Evolutionary conservation across 2,113 vertebrate species (phyloP), one percentile per base, ranked within the genome.

Genomic region (Paramormyrops kingsleyae): DNA sequence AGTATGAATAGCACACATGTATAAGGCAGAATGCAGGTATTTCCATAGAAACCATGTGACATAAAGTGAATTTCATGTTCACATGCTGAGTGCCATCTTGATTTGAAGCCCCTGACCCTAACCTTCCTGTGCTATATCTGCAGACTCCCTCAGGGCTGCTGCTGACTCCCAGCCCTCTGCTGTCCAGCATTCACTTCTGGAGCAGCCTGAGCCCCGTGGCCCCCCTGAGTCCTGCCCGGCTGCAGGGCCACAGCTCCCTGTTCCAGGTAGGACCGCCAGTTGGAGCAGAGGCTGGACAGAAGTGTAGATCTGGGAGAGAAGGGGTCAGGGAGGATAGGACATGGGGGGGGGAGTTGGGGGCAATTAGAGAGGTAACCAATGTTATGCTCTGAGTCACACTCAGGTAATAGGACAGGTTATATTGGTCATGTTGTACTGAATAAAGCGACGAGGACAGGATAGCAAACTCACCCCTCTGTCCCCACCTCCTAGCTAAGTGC

Each of bases 171-270:
- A 99, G 97, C 91, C 97, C 98, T 0, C 95, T 99, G 91, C 96
- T 99, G 31, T 99, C 98, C 91, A 98, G 97, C 94, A 97, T 99
- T 92, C 98, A 99, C 70, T 98, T 99, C 95, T 99, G 98, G 98
- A 98, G 98, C 95, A 97, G 97, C 90, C 95, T 99, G 90, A 99
- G 98, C 90, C 98, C 98, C 0, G 97, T 98, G 44, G 98, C 98
- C 94, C 97, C 98, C 31, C 95, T 99, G 92, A 99, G 98, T 94
- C 98, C 98, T 83, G 97, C 97, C 92, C 96, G 97, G 90, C 97
- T 98, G 92, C 98, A 99, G 93, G 97, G 97, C 93, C 97, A 98
- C 92, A 95, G 96, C 88, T 97, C 96, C 89, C 95, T 99, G 91
- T 99, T 99, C 93, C 98, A 99, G 98, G 98, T 99, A 95, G 91